Evolutionary conservation across 2,113 vertebrate genomes (phyloP).

Genomic region (Aplodontia rufa): DNA sequence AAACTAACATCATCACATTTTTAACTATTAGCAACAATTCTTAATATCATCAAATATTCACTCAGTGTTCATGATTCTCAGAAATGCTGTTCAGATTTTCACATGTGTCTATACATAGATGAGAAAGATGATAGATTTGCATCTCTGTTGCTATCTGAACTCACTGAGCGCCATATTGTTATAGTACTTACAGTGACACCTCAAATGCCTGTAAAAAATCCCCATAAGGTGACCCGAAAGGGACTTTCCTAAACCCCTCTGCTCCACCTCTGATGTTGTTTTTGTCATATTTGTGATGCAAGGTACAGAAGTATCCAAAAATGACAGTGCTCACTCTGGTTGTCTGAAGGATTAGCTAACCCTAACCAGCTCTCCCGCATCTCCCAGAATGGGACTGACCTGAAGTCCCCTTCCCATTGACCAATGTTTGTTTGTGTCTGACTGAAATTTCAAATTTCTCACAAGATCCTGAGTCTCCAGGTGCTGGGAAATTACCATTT

Average conservation of each 20-base stretch:
- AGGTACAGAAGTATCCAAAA: neutral
- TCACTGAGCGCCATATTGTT: neutral
- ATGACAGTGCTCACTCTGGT: neutral
- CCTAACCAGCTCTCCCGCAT: neutral
- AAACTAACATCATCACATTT: neutral
- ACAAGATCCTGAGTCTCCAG: neutral
- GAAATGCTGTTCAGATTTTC: neutral
- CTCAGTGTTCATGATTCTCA: neutral
- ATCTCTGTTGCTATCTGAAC: neutral
- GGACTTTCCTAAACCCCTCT: neutral
- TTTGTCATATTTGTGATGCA: neutral
- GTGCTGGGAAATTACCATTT: neutral
- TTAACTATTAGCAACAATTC: conserved; percentile 1
- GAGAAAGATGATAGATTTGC: neutral
- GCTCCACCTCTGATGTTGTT: neutral
- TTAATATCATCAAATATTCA: neutral
- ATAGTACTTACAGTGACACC: neutral
- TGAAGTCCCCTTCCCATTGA: neutral
- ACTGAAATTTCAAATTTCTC: neutral
- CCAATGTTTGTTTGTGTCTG: neutral
- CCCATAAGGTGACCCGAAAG: neutral
- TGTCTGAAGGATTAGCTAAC: neutral
- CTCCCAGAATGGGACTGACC: neutral
- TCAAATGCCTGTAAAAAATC: neutral
- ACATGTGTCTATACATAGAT: neutral